phyloP scores from a whole-genome alignment of 2,888 invertebrate species.

The Sacculina carcini region DNA sequence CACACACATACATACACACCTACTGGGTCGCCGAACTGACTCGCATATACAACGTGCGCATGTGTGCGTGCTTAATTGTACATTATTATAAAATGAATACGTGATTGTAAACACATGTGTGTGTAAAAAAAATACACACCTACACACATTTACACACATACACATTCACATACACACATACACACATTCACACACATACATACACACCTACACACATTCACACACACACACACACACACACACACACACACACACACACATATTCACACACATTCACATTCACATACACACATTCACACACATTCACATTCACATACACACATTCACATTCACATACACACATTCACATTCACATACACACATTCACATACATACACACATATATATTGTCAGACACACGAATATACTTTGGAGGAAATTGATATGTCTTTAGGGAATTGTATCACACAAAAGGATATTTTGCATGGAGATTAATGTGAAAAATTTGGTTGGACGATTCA shows the following conservation, averaged over 20 bases:
- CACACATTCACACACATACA: background rate
- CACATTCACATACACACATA: background rate
- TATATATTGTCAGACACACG: background rate
- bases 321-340: background rate
- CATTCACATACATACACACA: background rate
- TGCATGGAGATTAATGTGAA: background rate
- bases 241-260: background rate
- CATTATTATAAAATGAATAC: background rate
- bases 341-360: background rate
- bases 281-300: background rate
- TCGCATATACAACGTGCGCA: no score
- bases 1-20: background rate
- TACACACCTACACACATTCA: background rate
- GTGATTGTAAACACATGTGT: background rate
- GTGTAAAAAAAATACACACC: background rate
- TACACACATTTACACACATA: background rate
- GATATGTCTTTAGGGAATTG: background rate
- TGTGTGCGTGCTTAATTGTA: no score
- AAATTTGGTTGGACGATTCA: background rate
- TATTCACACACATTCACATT: background rate
- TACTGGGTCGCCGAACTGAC: no score
- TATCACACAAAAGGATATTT: background rate
- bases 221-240: background rate
- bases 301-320: background rate
- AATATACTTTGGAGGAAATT: background rate